Evolutionary conservation across 2,113 vertebrate species (phyloP).

Genomic region (Pelecanus crispus): DNA sequence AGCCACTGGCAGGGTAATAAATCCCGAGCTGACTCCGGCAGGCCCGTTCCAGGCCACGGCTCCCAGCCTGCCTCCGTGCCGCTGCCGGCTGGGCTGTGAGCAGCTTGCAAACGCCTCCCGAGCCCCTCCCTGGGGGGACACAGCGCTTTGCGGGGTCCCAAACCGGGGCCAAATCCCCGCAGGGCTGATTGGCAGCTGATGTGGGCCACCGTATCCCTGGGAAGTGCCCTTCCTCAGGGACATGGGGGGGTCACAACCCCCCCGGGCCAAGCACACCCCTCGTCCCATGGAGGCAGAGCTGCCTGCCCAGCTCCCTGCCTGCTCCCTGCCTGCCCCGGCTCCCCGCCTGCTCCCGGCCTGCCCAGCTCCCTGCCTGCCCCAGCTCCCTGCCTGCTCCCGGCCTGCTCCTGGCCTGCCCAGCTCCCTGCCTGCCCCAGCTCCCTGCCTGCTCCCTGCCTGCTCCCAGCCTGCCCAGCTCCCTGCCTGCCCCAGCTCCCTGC

Average conservation of each 20-base stretch:
- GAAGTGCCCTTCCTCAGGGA: neutral
- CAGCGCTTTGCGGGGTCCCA: neutral
- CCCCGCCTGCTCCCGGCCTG: no score
- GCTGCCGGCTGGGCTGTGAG: conserved; percentile 9
- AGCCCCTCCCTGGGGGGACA: neutral
- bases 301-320: neutral
- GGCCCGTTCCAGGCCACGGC: conserved; percentile 45
- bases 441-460: no score
- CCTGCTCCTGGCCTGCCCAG: no score
- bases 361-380: no score
- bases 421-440: no score
- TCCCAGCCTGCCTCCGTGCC: neutral
- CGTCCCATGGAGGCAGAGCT: neutral
- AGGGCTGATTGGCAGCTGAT: neutral
- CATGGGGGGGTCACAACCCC: neutral
- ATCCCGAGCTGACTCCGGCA: neutral
- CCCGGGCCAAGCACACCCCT: neutral
- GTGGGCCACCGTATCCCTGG: rapidly evolving
- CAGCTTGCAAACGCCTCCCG: conserved; percentile 38
- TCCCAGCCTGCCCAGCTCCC: no score
- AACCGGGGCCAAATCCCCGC: neutral
- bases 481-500: no score
- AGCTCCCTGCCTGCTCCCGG: no score
- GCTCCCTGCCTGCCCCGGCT: no score
- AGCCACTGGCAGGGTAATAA: conserved; percentile 59